A percentile compares a stretch with the other conserved stretches of the same genome.
Conservation (phyloP, 2,888 invertebrate genomes). For the Diarsia dahlii region DNA sequence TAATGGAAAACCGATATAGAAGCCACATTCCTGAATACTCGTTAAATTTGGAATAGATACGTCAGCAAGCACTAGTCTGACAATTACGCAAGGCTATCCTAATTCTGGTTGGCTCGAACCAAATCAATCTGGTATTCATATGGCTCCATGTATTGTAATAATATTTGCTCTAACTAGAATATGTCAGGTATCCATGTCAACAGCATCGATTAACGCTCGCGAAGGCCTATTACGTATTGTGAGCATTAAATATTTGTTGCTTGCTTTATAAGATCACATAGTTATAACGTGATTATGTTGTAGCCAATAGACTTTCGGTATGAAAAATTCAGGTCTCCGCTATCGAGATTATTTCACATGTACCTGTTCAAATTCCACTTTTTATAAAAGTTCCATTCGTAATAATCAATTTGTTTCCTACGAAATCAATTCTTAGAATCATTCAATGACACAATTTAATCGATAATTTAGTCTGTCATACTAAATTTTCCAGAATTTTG, state of each 20-base stretch:
- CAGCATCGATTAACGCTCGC: constrained; percentile 39
- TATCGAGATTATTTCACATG: constrained; percentile 5
- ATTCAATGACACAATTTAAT: neutral
- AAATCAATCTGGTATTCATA: constrained; percentile 16
- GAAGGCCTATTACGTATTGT: constrained; percentile 26
- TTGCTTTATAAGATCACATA: constrained; percentile 11
- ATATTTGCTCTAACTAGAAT: constrained; percentile 18
- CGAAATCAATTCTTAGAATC: constrained; percentile 6
- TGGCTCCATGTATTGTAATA: constrained; percentile 7
- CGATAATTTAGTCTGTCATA: neutral
- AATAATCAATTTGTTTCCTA: neutral
- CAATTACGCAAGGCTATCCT: constrained; percentile 36
- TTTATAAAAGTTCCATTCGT: neutral
- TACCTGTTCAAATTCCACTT: constrained; percentile 19
- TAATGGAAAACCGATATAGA: constrained; percentile 41
- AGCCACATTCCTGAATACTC: constrained; percentile 24
- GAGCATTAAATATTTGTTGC: constrained; percentile 9
- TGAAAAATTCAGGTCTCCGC: neutral
- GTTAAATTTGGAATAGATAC: constrained; percentile 13
- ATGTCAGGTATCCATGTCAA: constrained; percentile 21
- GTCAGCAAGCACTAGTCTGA: constrained; percentile 7
- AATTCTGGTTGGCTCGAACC: constrained; percentile 26
- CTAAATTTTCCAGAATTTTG: neutral
- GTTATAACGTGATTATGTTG: neutral
- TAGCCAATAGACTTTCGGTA: neutral